phyloP scores from a whole-genome alignment of 2,888 invertebrate species.

The Limulus polyphemus region DNA sequence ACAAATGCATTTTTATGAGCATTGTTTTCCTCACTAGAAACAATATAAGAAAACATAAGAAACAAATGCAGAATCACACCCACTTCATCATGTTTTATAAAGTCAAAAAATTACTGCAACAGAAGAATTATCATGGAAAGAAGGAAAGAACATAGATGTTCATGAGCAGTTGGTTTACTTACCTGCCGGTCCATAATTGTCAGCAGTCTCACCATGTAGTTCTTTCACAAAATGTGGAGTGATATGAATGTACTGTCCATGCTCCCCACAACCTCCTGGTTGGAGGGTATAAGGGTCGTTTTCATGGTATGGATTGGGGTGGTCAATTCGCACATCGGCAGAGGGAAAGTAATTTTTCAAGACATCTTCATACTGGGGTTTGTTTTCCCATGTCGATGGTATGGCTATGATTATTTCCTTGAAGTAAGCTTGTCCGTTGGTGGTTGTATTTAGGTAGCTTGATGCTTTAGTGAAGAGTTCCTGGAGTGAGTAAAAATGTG shows the following conservation, averaged over 20 bases:
- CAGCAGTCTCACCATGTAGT: slow-evolving; percentile 13
- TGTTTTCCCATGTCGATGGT: slow-evolving; percentile 47
- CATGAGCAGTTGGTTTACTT: not conserved
- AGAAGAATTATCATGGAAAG: no score
- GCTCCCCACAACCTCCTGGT: slow-evolving; percentile 47
- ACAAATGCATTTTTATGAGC: no score
- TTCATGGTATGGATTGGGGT: slow-evolving; percentile 42
- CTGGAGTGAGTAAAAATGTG: slow-evolving; percentile 36
- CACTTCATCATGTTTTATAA: no score
- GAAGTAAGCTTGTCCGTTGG: slow-evolving; percentile 46
- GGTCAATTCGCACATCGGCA: slow-evolving; percentile 44
- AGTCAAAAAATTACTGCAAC: no score
- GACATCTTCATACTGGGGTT: slow-evolving; percentile 23
- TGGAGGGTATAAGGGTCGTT: slow-evolving; percentile 49
- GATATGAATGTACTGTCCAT: slow-evolving; percentile 47
- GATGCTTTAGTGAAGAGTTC: slow-evolving; percentile 45
- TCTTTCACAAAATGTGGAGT: slow-evolving; percentile 28
- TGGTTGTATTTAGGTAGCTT: slow-evolving; percentile 44
- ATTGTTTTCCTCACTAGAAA: no score
- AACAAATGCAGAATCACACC: no score
- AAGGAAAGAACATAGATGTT: no score
- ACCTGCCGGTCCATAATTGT: slow-evolving; percentile 25
- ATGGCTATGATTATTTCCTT: slow-evolving; percentile 47
- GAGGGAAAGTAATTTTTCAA: slow-evolving; percentile 26
- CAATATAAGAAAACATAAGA: no score